Evolutionary conservation across 2,888 invertebrate genomes (phyloP), one percentile per base, ranked within the genome.

Genomic region (Pycnomerus fuliginosus): DNA sequence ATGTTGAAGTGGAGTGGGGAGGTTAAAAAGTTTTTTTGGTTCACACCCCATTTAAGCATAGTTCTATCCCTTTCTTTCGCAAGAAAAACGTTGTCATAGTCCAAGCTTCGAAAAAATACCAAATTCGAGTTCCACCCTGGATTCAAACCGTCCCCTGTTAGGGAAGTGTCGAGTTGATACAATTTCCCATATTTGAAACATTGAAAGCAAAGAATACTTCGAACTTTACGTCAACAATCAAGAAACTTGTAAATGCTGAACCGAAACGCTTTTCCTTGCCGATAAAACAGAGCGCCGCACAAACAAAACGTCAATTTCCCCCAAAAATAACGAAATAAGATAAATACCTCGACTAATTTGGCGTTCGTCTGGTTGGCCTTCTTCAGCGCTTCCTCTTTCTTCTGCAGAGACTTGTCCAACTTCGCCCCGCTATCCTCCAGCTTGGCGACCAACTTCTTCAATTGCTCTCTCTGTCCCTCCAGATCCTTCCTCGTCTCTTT

Each of bases 381-480:
- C 31, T 56, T 55, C 4, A 66, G 31, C 38, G 48, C 40, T 23
- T 69, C 68, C 4, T 71, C 69, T 25, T 67, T 64, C 34, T 60
- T 64, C 24, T 63, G 53, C 4, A 64, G 48, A 22, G 63, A 56
- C 44, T 65, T 68, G 39, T 70, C 68, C 31, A 64, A 52, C 33
- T 57, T 67, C 16, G 56, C 55, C n/a, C 66, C 49, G 39, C 61
- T 67, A 22, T 69, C 68, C 48, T 69, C 60, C 36, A 70, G 46
- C 44, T 65, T 68, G 2, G 48, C 33, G 13, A 67, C 57, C 8
- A 61, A 36, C 8, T 54, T 50, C 42, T 65, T 60, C 17, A 64
- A 51, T 27, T 64, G 59, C 1, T 38, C 42, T 20, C 60, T 39
- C 24, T 66, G 61, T 24, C 65, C 62, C 25, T 66, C 65, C n/a